A percentile compares a stretch with the other conserved stretches of the same genome.
These are phyloP conservation scores for Drosophila eugracilis DNA, from an alignment of 1,140 invertebrate species.

Conservation along the genomic window DNA sequence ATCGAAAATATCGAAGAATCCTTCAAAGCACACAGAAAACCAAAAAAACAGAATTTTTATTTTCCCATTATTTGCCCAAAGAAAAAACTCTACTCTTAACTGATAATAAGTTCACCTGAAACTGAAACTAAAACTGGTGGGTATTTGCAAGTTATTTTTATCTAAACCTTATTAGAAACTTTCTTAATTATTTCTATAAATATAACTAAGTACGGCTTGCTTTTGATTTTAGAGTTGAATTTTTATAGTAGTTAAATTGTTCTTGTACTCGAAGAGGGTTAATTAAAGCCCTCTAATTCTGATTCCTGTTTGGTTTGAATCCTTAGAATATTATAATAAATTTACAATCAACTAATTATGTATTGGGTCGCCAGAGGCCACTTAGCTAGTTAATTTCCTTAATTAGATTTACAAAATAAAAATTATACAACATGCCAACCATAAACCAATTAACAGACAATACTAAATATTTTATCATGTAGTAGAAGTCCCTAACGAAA, in stretches of 20 bases:
- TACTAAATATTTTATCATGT: conserved; percentile 58
- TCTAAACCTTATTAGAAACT: conserved; percentile 20
- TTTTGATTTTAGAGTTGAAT: conserved; percentile 31
- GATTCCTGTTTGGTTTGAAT: conserved; percentile 29
- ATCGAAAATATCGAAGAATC: conserved; percentile 58
- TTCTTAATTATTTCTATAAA: conserved; percentile 11
- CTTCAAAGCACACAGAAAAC: conserved; percentile 51
- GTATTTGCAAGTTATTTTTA: conserved; percentile 68
- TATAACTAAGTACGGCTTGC: conserved; percentile 29
- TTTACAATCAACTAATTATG: conserved; percentile 35
- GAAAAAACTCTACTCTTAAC: conserved; percentile 22
- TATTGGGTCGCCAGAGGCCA: conserved; percentile 19
- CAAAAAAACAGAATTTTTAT: conserved; percentile 42
- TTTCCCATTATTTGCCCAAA: conserved; percentile 26
- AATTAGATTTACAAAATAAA: conserved; percentile 64
- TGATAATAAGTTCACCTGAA: conserved; percentile 37
- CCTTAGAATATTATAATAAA: conserved; percentile 22
- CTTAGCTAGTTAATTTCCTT: conserved; percentile 69
- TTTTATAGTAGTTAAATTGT: conserved; percentile 28
- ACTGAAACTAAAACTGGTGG: conserved; percentile 66
- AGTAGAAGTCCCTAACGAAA: conserved; percentile 34
- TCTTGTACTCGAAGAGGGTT: conserved; percentile 15
- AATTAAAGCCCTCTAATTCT: conserved; percentile 20
- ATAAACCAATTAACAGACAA: conserved; percentile 76
- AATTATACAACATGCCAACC: conserved; percentile 49